A percentile compares a stretch with the other conserved stretches of the same genome.
Conservation (phyloP, 37 sponge, comb jelly and placozoan genomes). For the Mnemiopsis leidyi region DNA sequence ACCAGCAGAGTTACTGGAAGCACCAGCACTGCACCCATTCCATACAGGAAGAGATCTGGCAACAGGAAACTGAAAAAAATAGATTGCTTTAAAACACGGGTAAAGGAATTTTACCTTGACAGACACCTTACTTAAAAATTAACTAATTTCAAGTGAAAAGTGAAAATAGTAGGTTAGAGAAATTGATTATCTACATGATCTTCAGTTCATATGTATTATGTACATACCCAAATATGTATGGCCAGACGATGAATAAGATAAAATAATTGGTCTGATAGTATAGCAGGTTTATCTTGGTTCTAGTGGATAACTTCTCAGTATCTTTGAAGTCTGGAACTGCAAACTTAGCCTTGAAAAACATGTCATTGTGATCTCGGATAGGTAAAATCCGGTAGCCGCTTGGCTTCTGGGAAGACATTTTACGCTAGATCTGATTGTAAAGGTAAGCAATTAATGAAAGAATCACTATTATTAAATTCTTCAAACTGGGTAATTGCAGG, state of each 20-base stretch:
- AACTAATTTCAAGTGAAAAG: too few relatives aligned
- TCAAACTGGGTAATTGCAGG: too few relatives aligned
- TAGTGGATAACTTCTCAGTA: constrained; percentile 2
- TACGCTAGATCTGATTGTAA: too few relatives aligned
- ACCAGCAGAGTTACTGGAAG: constrained; percentile 4
- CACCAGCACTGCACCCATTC: neutral
- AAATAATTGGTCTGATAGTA: constrained; percentile 33
- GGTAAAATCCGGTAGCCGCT: constrained; percentile 31
- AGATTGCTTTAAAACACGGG: neutral
- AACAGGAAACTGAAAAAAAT: constrained; percentile 3
- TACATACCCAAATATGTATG: constrained; percentile 29
- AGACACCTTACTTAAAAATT: too few relatives aligned
- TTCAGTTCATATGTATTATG: too few relatives aligned
- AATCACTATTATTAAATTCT: too few relatives aligned
- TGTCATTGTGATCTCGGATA: neutral
- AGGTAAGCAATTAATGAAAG: too few relatives aligned
- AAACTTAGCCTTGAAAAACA: constrained; percentile 2
- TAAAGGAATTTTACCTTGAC: too few relatives aligned
- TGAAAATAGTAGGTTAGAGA: too few relatives aligned
- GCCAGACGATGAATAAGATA: constrained; percentile 7
- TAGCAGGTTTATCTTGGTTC: constrained; percentile 14
- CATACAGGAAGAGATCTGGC: constrained; percentile 31
- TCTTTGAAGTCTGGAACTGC: constrained; percentile 23
- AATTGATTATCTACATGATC: too few relatives aligned
- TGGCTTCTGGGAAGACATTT: neutral